Evolutionary conservation across 2,113 vertebrate species (phyloP), one percentile per base, ranked within the genome.

Genomic region (Lonchura striata): DNA sequence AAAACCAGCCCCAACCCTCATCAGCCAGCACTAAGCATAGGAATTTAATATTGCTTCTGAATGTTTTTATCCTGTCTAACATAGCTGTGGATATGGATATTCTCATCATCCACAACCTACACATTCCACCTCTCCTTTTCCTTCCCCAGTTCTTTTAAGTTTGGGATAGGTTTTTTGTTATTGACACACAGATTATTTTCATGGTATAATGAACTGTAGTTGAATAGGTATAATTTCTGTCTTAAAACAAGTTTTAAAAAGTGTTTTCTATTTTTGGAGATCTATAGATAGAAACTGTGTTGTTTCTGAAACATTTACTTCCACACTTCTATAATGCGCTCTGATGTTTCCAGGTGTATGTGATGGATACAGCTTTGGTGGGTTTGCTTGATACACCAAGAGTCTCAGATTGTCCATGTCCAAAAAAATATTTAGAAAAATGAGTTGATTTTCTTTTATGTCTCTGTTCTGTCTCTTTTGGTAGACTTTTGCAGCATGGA

Each of bases 271-370:
- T 85, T 87, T 86, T 70, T 81, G 12, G 76, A 88, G 52, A 15
- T 61, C 44, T 61, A 20, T 13, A 81, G 64, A 83, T 95, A 53
- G 61, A 84, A 64, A 65, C 20, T 15, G 18, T 89, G 50, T 3
- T 64, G 49, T 81, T 96, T 90, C 85, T 78, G 80, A 94, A 83
- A 44, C 49, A 75, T 39, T 88, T 86, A 37, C n/a, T 86, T 75
- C 92, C 52, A 33, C 39, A 35, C 57, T 86, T 86, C 60, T 63
- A 8, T 63, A 47, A 56, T 11, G 22, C 64, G 72, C 56, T 81
- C 39, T 59, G 57, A 35, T 70, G 37, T 83, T 94, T 71, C 80
- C 47, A 90, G 60, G 69, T 88, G 60, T n/a, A 13, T 77, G 63
- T 82, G 90, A 88, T 90, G 63, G 68, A 60, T 77, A 18, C 49